Percentiles rank a stretch among this genome's conserved stretches.
phyloP scores from a whole-genome alignment of 2,797 vertebrate species.

The Chelonia mydas region DNA sequence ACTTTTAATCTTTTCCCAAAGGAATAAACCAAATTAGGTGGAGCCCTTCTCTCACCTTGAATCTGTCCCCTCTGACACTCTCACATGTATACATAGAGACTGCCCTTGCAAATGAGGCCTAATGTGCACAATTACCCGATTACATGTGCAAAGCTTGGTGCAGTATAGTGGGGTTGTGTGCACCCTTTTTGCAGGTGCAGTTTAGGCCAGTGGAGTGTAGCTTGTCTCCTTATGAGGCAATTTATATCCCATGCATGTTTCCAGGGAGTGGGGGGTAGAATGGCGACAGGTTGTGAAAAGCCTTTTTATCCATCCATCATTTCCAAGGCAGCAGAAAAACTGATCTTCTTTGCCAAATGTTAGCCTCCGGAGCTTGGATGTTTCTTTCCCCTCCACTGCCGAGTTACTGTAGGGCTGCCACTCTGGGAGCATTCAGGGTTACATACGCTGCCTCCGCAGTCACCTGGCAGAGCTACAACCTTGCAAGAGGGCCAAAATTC shows the following conservation, averaged over 20 bases:
- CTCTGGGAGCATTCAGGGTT: background rate
- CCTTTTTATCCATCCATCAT: slow-evolving; percentile 19
- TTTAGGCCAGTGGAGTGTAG: background rate
- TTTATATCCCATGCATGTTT: background rate
- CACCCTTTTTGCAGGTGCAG: background rate
- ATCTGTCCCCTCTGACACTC: background rate
- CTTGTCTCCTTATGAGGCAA: background rate
- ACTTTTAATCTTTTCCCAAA: slow-evolving; percentile 3
- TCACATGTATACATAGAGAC: background rate
- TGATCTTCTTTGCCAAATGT: slow-evolving; percentile 31
- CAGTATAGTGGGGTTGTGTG: background rate
- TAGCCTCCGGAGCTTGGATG: slow-evolving; percentile 31
- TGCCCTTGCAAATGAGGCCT: background rate
- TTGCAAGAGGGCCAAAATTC: background rate
- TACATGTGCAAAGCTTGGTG: background rate
- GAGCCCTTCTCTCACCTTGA: background rate
- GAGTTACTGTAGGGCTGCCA: background rate
- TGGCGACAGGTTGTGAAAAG: background rate
- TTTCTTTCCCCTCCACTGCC: background rate
- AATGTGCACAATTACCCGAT: background rate
- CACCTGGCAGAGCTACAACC: slow-evolving; percentile 43
- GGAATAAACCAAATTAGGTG: background rate
- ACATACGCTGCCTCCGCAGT: background rate
- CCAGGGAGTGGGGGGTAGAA: background rate
- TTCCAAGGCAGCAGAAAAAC: slow-evolving; percentile 34